These are phyloP conservation scores for Synergus itoensis DNA, from an alignment of 2,888 invertebrate genomes.

Conservation along the genomic window DNA sequence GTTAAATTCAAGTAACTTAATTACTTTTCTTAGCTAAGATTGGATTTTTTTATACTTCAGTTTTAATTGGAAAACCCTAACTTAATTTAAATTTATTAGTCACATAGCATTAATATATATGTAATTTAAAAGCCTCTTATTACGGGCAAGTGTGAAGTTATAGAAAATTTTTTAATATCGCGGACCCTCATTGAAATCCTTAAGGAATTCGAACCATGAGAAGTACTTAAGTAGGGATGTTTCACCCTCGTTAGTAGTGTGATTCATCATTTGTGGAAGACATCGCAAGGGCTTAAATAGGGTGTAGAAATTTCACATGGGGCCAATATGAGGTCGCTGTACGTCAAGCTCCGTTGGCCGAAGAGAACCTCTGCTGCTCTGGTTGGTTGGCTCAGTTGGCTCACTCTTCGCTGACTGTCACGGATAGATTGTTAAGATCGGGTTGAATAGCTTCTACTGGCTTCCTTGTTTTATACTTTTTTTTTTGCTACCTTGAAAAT, in stretches of 20 bases:
- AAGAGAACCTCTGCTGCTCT: slow-evolving; percentile 18
- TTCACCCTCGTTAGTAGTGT: slow-evolving; percentile 60
- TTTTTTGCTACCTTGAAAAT: not conserved
- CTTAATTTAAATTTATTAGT: too few relatives aligned
- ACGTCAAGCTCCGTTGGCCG: not conserved
- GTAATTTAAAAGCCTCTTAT: not conserved
- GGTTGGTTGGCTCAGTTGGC: slow-evolving; percentile 1
- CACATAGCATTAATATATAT: not conserved
- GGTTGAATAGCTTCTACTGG: not conserved
- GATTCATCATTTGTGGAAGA: slow-evolving; percentile 64
- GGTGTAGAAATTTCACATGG: slow-evolving; percentile 3
- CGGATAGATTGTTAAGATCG: not conserved
- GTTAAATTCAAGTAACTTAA: not conserved
- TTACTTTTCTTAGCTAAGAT: too few relatives aligned
- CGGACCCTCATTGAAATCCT: slow-evolving; percentile 1
- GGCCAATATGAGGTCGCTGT: slow-evolving; percentile 13
- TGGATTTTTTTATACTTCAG: too few relatives aligned
- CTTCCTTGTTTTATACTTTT: not conserved
- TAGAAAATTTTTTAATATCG: not conserved
- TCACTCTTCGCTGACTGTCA: not conserved
- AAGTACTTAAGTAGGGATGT: slow-evolving; percentile 5
- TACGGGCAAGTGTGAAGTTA: not conserved
- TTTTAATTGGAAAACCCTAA: too few relatives aligned
- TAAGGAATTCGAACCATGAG: not conserved
- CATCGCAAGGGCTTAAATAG: slow-evolving; percentile 56